Percentiles rank a stretch among this genome's conserved stretches.
Conservation (phyloP, 2,113 vertebrate genomes). For the Pangasianodon hypophthalmus region DNA sequence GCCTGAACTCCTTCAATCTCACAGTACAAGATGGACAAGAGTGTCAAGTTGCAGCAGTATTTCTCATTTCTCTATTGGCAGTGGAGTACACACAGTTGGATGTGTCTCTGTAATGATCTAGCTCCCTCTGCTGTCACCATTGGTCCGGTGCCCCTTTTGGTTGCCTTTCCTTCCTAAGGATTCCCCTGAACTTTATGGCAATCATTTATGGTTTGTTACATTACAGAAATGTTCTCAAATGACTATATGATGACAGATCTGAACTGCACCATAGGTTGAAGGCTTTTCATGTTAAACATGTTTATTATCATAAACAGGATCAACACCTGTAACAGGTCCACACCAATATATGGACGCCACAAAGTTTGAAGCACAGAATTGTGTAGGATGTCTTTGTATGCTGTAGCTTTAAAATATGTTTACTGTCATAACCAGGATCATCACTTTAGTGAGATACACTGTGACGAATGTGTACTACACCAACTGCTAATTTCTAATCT, state of each 20-base stretch:
- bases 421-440: neutral
- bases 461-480: neutral
- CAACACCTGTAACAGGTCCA: too few species aligned
- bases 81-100: neutral
- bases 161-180: neutral
- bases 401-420: too few species aligned
- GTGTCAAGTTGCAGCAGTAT: neutral
- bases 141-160: neutral
- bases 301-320: neutral
- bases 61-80: neutral
- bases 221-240: neutral
- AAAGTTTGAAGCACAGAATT: too few species aligned
- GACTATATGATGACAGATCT: neutral
- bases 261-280: neutral
- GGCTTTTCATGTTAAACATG: neutral
- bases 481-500: neutral
- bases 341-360: too few species aligned
- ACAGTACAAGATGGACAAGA: neutral
- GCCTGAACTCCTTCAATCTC: neutral
- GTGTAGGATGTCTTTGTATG: too few species aligned
- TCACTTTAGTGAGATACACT: neutral
- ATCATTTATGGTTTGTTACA: neutral
- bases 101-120: constrained; percentile 17
- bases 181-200: neutral
- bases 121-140: constrained; percentile 50